A percentile compares a stretch with the other conserved stretches of the same genome.
These are phyloP conservation scores for Erinaceus europaeus DNA, from an alignment of 2,113 vertebrate genomes.

Conservation along the genomic window DNA sequence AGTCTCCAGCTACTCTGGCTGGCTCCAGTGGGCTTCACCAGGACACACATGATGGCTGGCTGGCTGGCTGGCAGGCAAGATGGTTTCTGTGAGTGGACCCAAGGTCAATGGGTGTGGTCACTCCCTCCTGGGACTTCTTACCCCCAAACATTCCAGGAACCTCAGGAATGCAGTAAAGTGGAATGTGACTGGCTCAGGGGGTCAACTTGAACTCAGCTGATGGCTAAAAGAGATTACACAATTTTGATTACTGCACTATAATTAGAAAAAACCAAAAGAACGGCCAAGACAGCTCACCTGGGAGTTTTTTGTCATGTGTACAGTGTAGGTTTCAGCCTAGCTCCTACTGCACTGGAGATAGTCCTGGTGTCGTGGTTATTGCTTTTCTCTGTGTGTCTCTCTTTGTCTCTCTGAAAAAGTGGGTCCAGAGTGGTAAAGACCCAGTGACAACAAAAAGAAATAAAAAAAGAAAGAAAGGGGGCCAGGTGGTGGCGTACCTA, in stretches of 20 bases:
- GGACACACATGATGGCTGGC: background rate
- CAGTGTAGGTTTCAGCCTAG: no score
- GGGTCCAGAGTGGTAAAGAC: no score
- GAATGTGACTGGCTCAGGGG: background rate
- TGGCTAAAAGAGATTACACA: background rate
- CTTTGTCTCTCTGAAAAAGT: no score
- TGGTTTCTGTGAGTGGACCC: rapidly evolving
- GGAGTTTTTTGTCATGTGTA: no score
- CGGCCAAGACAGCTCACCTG: no score
- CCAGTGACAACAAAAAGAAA: no score
- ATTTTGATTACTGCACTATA: background rate
- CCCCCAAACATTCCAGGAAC: background rate
- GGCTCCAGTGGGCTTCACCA: background rate
- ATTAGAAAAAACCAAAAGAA: no score
- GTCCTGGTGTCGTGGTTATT: no score
- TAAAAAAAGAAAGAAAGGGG: no score
- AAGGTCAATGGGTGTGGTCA: background rate
- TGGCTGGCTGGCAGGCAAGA: background rate
- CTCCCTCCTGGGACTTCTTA: background rate
- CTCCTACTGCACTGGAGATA: no score
- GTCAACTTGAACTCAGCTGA: background rate
- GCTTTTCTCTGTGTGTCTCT: no score
- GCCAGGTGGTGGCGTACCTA: no score
- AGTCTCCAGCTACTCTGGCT: background rate
- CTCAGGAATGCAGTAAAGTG: background rate